Conservation (phyloP, 2,797 vertebrate species). For the Halcyon chelicuti region DNA sequence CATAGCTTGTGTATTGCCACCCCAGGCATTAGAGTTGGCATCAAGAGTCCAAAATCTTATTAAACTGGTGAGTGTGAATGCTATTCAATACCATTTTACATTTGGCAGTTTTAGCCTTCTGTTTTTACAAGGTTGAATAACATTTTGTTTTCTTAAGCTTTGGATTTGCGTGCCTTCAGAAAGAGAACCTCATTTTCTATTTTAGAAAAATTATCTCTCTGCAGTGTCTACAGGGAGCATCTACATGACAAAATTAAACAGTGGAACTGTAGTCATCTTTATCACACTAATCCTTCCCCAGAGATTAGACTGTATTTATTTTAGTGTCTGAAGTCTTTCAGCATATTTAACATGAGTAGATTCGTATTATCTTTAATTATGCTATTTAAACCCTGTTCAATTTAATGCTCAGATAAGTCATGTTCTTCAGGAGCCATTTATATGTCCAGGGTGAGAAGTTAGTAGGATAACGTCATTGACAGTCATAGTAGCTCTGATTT, state of each 20-base stretch:
- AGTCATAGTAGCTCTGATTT: constrained; percentile 11
- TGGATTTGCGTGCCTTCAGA: constrained; percentile 47
- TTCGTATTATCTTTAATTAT: constrained; percentile 65
- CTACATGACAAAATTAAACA: constrained; percentile 55
- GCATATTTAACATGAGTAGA: constrained; percentile 51
- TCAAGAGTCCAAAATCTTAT: constrained; percentile 34
- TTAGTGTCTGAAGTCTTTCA: constrained; percentile 51
- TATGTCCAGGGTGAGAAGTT: constrained; percentile 19
- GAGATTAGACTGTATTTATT: constrained; percentile 63
- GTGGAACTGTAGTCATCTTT: constrained; percentile 50
- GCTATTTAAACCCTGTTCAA: constrained; percentile 39
- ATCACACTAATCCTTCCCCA: constrained; percentile 47
- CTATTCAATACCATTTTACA: constrained; percentile 56
- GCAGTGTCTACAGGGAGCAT: constrained; percentile 29
- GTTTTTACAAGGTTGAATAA: constrained; percentile 44
- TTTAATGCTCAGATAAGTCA: constrained; percentile 37
- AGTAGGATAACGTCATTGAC: constrained; percentile 38
- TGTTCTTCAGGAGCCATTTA: constrained; percentile 36
- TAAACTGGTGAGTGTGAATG: constrained; percentile 38
- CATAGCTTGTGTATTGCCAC: neutral
- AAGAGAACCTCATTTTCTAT: constrained; percentile 50
- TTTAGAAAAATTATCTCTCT: constrained; percentile 64
- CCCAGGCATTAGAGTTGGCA: neutral
- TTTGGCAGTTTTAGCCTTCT: constrained; percentile 26
- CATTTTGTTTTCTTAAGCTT: constrained; percentile 62